Evolutionary conservation across 2,888 invertebrate genomes (phyloP).

Genomic region (Metellina segmentata): DNA sequence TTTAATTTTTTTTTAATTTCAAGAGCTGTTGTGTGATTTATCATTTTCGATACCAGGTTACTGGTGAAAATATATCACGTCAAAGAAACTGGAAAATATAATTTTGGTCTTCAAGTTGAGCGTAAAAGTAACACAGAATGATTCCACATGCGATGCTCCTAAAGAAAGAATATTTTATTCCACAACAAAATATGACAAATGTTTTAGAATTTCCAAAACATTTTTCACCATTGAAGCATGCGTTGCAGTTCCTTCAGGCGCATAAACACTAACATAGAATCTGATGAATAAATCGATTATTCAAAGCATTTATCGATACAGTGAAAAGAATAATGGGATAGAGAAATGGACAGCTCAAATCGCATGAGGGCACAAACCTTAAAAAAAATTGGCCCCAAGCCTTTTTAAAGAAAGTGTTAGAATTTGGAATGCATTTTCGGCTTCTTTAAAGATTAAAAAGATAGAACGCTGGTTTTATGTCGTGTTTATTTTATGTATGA

Average conservation of each 20-base stretch:
- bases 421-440: not conserved
- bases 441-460: not conserved
- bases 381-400: not conserved
- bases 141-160: no score
- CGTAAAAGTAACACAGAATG: no score
- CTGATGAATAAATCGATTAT: constrained; percentile 29
- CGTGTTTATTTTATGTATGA: constrained; percentile 25
- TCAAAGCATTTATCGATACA: constrained; percentile 29
- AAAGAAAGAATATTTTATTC: not conserved
- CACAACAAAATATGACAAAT: not conserved
- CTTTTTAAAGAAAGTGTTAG: not conserved
- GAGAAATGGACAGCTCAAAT: constrained; percentile 4
- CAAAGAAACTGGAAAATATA: no score
- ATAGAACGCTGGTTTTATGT: not conserved
- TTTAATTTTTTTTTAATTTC: no score
- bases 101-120: no score
- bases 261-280: constrained; percentile 3
- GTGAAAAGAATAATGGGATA: not conserved
- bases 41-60: no score
- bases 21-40: no score
- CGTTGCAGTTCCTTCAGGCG: not conserved
- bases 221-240: constrained; percentile 22
- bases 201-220: not conserved
- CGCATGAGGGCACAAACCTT: not conserved
- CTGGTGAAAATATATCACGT: no score